Evolutionary conservation across 2,113 vertebrate genomes (phyloP).

Genomic region (Tichodroma muraria): DNA sequence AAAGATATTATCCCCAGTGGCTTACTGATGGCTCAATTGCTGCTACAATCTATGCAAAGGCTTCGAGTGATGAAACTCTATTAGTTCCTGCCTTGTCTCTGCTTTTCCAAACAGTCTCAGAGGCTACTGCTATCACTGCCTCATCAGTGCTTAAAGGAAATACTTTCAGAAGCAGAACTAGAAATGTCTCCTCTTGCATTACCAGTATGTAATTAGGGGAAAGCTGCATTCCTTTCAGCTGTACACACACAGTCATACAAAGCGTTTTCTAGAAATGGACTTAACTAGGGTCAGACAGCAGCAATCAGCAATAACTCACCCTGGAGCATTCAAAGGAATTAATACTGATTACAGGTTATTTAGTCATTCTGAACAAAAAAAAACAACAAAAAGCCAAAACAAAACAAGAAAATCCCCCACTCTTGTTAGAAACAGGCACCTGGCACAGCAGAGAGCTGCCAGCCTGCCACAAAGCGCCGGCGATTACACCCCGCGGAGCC

Average conservation of each 20-base stretch:
- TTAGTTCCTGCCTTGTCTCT: constrained; percentile 13
- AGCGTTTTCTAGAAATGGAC: constrained; percentile 43
- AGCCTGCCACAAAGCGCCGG: constrained; percentile 16
- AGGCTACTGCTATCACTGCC: constrained; percentile 31
- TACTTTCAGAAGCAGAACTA: constrained; percentile 51
- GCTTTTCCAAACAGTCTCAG: constrained; percentile 22
- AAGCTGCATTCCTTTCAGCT: constrained; percentile 50
- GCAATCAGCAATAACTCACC: constrained; percentile 6
- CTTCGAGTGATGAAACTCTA: constrained; percentile 26
- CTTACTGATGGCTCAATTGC: constrained; percentile 33
- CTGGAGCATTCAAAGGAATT: neutral
- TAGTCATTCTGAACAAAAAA: neutral
- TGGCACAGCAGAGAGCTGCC: neutral
- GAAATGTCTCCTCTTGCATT: constrained; percentile 52
- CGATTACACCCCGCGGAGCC: neutral
- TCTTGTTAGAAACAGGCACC: neutral
- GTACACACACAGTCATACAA: constrained; percentile 13
- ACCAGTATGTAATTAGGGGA: constrained; percentile 37
- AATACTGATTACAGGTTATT: constrained; percentile 22
- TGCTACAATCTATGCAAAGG: neutral
- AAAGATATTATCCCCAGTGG: constrained; percentile 15
- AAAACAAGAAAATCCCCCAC: neutral
- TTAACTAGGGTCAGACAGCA: neutral
- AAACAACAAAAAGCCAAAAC: neutral
- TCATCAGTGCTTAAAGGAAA: constrained; percentile 49